phyloP scores from a whole-genome alignment of 2,113 vertebrate species.

The Limanda limanda region DNA sequence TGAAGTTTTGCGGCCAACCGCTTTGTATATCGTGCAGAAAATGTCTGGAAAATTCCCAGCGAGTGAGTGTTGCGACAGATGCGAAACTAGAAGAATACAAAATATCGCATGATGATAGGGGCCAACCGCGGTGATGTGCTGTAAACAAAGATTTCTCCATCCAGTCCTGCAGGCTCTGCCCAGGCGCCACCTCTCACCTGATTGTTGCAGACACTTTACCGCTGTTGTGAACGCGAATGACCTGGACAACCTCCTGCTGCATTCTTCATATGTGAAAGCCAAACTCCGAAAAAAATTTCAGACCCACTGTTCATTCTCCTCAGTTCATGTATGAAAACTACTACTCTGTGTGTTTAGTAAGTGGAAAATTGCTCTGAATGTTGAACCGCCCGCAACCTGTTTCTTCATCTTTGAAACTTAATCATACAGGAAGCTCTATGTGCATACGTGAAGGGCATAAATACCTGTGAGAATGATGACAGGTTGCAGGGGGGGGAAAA shows the following conservation, averaged over 20 bases:
- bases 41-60: too few species aligned
- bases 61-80: too few species aligned
- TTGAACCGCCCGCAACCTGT: not conserved
- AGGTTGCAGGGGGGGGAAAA: not conserved
- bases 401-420: constrained; percentile 25
- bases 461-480: constrained; percentile 43
- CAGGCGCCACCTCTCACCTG: too few species aligned
- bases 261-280: not conserved
- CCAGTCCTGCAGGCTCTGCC: too few species aligned
- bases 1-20: not conserved
- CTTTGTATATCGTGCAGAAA: too few species aligned
- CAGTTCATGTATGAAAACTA: not conserved
- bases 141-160: too few species aligned
- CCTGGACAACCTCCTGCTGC: not conserved
- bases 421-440: constrained; percentile 26
- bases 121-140: too few species aligned
- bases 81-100: too few species aligned
- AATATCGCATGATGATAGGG: too few species aligned
- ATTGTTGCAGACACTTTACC: too few species aligned
- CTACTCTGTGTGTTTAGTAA: not conserved
- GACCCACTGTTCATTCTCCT: too few species aligned
- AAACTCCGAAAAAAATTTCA: not conserved
- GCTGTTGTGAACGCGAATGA: too few species aligned
- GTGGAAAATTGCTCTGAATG: not conserved
- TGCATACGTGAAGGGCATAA: constrained; percentile 8